Evolutionary conservation across 2,797 vertebrate species (phyloP).

Genomic region (Etheostoma perlongum): DNA sequence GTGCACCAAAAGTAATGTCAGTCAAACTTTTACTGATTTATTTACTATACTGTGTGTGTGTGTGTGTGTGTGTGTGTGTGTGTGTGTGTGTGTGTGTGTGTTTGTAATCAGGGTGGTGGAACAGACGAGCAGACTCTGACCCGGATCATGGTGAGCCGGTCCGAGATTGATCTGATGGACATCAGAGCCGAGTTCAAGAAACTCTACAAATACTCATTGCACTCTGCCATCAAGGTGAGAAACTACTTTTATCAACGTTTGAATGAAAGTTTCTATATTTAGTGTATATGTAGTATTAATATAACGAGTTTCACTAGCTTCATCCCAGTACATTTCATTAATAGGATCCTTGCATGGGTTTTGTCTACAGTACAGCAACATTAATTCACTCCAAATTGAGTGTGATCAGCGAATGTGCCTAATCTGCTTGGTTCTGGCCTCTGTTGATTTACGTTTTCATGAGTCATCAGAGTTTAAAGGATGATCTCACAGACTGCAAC

Average conservation of each 20-base stretch:
- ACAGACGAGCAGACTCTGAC: slow-evolving; percentile 85
- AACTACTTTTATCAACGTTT: background rate
- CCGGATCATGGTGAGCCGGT: slow-evolving; percentile 87
- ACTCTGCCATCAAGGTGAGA: slow-evolving; percentile 84
- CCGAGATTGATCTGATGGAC: slow-evolving; percentile 89
- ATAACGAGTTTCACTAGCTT: background rate
- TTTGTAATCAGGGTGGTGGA: slow-evolving; percentile 80
- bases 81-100: too few relatives aligned
- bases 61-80: background rate
- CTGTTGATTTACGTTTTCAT: background rate
- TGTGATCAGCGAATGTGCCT: background rate
- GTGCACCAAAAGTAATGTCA: too few relatives aligned
- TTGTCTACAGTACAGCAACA: background rate
- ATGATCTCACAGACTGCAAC: background rate
- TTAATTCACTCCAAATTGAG: rapidly evolving
- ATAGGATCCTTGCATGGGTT: background rate
- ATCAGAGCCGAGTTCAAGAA: slow-evolving; percentile 87
- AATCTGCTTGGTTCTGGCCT: background rate
- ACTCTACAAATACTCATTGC: slow-evolving; percentile 77
- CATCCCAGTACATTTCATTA: background rate
- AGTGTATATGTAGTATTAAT: background rate
- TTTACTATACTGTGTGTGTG: background rate
- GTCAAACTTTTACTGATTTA: too few relatives aligned
- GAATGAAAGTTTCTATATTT: background rate
- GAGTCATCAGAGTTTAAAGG: slow-evolving; percentile 3